phyloP scores from a whole-genome alignment of 2,797 vertebrate species.

The Gobio occitaniae region DNA sequence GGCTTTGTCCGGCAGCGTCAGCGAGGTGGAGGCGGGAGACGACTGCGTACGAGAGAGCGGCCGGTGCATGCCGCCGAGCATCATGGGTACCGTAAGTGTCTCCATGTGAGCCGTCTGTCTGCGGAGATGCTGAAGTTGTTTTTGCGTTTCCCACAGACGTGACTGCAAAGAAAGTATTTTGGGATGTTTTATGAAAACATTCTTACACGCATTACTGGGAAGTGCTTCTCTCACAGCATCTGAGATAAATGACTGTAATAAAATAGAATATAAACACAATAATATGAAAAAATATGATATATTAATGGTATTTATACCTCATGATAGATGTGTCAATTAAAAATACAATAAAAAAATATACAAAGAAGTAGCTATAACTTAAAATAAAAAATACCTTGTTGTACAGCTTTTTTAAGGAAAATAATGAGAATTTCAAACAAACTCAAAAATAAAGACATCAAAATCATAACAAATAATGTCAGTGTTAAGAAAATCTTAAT shows the following conservation, averaged over 20 bases:
- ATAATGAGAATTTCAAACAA: neutral
- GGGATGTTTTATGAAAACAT: neutral
- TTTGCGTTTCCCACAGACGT: constrained; percentile 91
- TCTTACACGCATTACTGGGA: neutral
- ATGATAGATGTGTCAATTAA: neutral
- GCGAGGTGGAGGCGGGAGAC: constrained; percentile 89
- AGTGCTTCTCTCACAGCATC: neutral
- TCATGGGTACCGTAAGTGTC: constrained; percentile 79
- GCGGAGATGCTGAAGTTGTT: constrained; percentile 86
- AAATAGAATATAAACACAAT: neutral
- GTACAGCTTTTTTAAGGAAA: neutral
- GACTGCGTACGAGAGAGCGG: constrained; percentile 91
- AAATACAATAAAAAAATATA: neutral
- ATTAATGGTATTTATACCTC: neutral
- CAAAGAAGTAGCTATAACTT: neutral
- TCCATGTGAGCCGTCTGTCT: constrained; percentile 82
- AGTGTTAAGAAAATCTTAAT: neutral
- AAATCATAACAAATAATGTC: neutral
- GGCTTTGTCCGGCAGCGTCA: constrained; percentile 81
- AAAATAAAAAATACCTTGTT: neutral
- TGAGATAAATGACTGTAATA: neutral
- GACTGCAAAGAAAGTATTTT: constrained; percentile 72
- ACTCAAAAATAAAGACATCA: neutral
- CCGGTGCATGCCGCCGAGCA: constrained; percentile 78
- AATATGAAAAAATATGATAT: neutral